A percentile compares a stretch with the other conserved stretches of the same genome.
These are phyloP conservation scores for Odontomachus brunneus DNA, from an alignment of 1,140 invertebrate species.

Conservation along the genomic window DNA sequence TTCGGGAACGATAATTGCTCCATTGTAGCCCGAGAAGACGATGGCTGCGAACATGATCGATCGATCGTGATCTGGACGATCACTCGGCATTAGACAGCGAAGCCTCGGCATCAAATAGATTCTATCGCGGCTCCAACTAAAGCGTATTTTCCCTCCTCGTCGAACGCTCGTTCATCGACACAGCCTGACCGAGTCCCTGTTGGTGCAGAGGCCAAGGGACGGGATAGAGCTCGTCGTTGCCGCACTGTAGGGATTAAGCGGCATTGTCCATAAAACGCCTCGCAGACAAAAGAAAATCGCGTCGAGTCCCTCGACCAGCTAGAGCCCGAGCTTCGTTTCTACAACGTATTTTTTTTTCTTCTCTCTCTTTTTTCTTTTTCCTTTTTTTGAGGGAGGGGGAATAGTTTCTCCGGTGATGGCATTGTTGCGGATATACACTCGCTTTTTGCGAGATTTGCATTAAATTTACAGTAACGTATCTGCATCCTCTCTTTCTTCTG, in stretches of 20 bases:
- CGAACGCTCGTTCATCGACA: slow-evolving; percentile 68
- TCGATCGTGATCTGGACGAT: slow-evolving; percentile 62
- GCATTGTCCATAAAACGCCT: slow-evolving; percentile 66
- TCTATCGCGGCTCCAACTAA: slow-evolving; percentile 39
- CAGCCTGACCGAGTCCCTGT: slow-evolving; percentile 40
- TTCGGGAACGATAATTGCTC: slow-evolving; percentile 55
- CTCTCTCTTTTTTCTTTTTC: too few relatives aligned
- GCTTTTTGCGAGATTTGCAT: neutral
- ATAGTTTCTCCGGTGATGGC: neutral
- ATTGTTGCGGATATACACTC: neutral
- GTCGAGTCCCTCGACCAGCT: slow-evolving; percentile 24
- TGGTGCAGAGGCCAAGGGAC: slow-evolving; percentile 27
- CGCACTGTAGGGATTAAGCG: slow-evolving; percentile 61
- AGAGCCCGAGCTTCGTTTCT: neutral
- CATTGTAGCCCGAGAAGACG: slow-evolving; percentile 48
- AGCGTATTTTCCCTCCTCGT: slow-evolving; percentile 53
- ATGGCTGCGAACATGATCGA: slow-evolving; percentile 51
- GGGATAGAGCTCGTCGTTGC: slow-evolving; percentile 44
- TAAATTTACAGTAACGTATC: neutral
- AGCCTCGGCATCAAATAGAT: slow-evolving; percentile 46
- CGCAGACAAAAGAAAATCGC: slow-evolving; percentile 74
- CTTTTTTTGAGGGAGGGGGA: too few relatives aligned
- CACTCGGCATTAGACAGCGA: slow-evolving; percentile 51
- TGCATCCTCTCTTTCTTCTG: neutral
- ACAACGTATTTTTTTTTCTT: slow-evolving; percentile 6